Conservation (phyloP, 2,113 vertebrate species). For the Cepphus grylle region DNA sequence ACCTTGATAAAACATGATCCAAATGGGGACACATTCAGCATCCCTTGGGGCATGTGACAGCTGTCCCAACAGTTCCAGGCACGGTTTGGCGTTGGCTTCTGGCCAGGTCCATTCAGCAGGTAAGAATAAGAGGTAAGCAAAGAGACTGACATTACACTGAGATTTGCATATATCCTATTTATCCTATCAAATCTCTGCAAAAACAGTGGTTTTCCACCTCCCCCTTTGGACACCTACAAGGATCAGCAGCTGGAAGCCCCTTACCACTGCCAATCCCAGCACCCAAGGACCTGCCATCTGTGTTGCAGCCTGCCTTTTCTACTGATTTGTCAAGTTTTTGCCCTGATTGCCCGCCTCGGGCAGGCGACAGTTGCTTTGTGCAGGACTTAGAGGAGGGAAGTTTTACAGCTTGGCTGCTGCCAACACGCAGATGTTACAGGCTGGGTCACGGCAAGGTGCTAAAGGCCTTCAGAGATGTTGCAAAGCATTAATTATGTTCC, state of each 20-base stretch:
- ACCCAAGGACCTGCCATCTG: slow-evolving; percentile 21
- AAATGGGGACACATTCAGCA: background rate
- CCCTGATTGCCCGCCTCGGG: slow-evolving; percentile 16
- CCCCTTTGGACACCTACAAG: background rate
- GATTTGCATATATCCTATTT: background rate
- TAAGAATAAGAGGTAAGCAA: background rate
- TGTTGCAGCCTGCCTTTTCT: background rate
- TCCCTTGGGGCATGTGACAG: background rate
- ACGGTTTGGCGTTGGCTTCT: background rate
- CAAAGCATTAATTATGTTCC: slow-evolving; percentile 73
- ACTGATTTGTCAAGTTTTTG: slow-evolving; percentile 25
- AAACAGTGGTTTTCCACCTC: background rate
- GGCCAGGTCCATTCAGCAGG: background rate
- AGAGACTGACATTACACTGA: background rate
- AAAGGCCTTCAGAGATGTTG: slow-evolving; percentile 70
- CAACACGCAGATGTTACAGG: slow-evolving; percentile 73
- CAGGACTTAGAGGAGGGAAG: slow-evolving; percentile 28
- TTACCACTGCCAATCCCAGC: background rate
- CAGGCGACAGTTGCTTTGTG: slow-evolving; percentile 40
- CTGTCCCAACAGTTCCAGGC: background rate
- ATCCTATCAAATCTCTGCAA: background rate
- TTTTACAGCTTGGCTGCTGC: slow-evolving; percentile 70
- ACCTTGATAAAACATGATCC: background rate
- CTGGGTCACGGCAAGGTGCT: slow-evolving; percentile 70
- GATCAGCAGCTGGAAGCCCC: slow-evolving; percentile 25